These are phyloP conservation scores for Formica aserva DNA, from an alignment of 2,888 invertebrate species.

Conservation along the genomic window DNA sequence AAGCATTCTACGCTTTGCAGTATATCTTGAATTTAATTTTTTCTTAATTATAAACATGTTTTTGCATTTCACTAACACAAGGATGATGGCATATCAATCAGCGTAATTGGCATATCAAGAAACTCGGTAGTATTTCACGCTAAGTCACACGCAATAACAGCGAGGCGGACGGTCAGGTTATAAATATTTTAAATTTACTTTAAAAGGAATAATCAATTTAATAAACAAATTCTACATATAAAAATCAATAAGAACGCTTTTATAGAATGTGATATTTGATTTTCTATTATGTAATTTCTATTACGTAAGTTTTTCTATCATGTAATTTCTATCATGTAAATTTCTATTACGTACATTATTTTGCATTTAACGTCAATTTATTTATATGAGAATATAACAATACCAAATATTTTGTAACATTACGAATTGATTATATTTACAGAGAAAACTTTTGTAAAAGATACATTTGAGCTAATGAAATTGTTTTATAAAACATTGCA, in stretches of 20 bases:
- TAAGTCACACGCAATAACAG: background rate
- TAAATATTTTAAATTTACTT: background rate
- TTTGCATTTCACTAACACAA: background rate
- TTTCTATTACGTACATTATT: no score
- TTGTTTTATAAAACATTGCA: no score
- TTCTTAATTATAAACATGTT: background rate
- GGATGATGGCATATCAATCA: conserved; percentile 19
- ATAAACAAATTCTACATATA: background rate
- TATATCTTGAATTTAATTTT: background rate
- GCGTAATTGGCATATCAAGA: background rate
- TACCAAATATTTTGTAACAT: no score
- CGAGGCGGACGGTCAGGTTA: background rate
- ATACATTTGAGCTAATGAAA: no score
- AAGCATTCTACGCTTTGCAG: background rate
- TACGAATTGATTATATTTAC: no score
- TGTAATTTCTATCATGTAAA: no score
- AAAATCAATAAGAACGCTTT: background rate
- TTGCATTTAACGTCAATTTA: no score
- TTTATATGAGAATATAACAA: no score
- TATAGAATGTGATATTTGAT: no score
- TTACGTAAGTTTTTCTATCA: no score
- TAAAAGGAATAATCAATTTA: background rate
- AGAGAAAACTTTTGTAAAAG: no score
- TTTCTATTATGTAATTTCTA: no score
- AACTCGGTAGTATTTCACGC: background rate